Evolutionary conservation across 2,888 invertebrate species (phyloP).

Genomic region (Tenodera sinensis): DNA sequence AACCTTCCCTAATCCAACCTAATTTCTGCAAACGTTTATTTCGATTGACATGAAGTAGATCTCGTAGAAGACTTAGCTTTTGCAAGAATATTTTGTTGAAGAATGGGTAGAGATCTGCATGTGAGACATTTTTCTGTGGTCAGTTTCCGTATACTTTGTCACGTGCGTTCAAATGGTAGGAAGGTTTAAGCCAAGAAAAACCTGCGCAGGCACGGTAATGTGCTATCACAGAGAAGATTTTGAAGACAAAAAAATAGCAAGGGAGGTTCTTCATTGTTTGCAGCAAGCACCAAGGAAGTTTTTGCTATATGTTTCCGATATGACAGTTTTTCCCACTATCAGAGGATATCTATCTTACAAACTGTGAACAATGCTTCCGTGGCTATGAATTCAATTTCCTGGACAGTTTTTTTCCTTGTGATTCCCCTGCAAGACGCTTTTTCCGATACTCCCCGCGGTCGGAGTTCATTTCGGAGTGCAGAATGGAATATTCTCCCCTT

Average conservation of each 20-base stretch:
- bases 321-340: not conserved
- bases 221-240: no score
- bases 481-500: not conserved
- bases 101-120: no score
- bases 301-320: not conserved
- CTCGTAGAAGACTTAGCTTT: no score
- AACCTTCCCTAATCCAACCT: no score
- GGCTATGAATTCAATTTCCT: not conserved
- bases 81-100: no score
- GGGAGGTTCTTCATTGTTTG: not conserved
- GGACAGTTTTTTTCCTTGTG: not conserved
- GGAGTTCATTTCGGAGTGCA: not conserved
- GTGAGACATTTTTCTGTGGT: no score
- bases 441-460: not conserved
- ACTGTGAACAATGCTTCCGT: not conserved
- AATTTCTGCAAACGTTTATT: no score
- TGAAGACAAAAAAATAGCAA: not conserved
- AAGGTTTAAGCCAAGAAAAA: no score
- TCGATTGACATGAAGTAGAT: no score
- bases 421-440: not conserved
- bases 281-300: not conserved
- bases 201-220: no score
- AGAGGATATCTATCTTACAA: not conserved
- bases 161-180: no score
- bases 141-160: no score